Base-by-base conservation (phyloP, 2,797 vertebrate genomes). In the Pithecia hirsuta region DNA sequence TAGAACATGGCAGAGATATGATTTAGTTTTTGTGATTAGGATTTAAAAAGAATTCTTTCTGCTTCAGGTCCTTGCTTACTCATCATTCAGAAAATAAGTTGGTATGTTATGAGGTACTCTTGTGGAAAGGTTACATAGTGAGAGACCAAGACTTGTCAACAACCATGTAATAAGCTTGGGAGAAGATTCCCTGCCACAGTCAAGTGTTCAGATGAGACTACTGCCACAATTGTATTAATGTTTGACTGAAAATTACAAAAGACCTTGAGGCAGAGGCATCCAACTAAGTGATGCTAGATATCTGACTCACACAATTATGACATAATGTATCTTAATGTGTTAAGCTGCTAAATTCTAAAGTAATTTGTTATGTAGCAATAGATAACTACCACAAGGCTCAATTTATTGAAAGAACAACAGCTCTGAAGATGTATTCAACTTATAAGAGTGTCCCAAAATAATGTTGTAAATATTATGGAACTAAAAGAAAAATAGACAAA, bases 391-490 rank as follows among this genome's bases (percentile, higher is more conserved):
- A 8, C 1, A 61, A 12, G 36, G 26, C 1, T 72, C 19, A 17
- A 46, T 52, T 61, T 48, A 52, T 78, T 50, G 61, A 91, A 36
- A 74, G 9, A 26, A 79, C 20, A 78, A 59, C n/a, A 30, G 61
- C 33, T n/a, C 20, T 80, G 70, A 75, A 80, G 30, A 24, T 36
- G 1, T 28, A 39, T 59, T 8, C 4, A 90, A 44, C 64, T 39
- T 83, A 39, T 39, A 85, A 64, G 36, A 74, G 20, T 61, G 13
- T 82, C 36, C 67, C 46, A 50, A 81, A 92, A 95, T 72, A 78
- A 28, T 72, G 11, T 82, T 55, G 6, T 19, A 64, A 96, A 89
- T 4, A 7, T 30, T 81, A 76, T 33, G 2, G 4, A 74, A 59
- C 36, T 78, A 67, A 44, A 82, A 85, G 14, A 44, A 44, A 93